Evolutionary conservation across 2,113 vertebrate species (phyloP), one percentile per base, ranked within the genome.

Genomic region (Prunella fulvescens): DNA sequence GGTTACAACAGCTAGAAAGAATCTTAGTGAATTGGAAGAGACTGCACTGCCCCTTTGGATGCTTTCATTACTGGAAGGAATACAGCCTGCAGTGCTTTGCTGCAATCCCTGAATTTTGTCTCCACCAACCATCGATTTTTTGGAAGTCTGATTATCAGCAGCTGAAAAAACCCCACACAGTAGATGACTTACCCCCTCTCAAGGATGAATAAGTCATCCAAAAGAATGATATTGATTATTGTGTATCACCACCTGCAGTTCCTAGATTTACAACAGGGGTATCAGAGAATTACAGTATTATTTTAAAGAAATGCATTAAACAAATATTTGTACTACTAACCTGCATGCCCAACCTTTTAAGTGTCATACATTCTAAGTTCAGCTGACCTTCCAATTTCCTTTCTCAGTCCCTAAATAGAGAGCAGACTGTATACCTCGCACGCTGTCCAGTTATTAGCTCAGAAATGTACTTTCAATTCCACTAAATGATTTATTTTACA

Each of bases 61-160:
- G 20, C 53, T 65, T 92, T 58, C 40, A 72, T 85, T 65, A 64
- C 29, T 15, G 7, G 33, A 83, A 91, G 86, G 92, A 88, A 92
- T 65, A 92, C 1, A 81, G 66, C 33, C 76, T 62, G 71, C 47
- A 81, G 48, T 24, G 60, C 67, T 70, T 81, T 37, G 28, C 82
- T 90, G 44, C 51, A 90, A 86, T 57, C 51, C 37, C 35, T 35
- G 57, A 69, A 79, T 92, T 73, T 69, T 61, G 84, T 71, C 51
- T 90, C 37, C 86, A 76, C 33, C 50, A 77, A 39, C 11, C 73
- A 94, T 31, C 9, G 90, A 92, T 88, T 96, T 93, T 92, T 54
- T 69, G 7, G 28, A 88, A 88, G 61, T 58, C 90, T 82, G 81
- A 92, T 95, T 91, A 87, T 66, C 73, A 93, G 58, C 1, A 72